These are phyloP conservation scores for Xanthorhoe designata DNA, from an alignment of 2,888 invertebrate species.

Conservation along the genomic window DNA sequence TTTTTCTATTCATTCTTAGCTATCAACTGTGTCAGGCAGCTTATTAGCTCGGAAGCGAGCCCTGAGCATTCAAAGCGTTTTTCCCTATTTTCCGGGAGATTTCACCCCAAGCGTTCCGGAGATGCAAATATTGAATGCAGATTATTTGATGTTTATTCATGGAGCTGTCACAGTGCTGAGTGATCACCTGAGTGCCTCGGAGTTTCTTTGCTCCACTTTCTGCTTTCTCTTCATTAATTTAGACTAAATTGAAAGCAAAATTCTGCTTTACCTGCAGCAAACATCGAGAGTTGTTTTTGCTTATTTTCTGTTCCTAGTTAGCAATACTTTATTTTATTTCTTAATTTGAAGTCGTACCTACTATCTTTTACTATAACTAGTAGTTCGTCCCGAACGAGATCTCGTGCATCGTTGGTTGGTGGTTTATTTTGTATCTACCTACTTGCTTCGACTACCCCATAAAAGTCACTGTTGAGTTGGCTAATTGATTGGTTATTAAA, in stretches of 20 bases:
- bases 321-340: too few species aligned
- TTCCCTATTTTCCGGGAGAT: slow-evolving; percentile 17
- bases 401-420: too few species aligned
- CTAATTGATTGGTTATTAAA: too few species aligned
- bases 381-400: too few species aligned
- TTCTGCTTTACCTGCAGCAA: too few species aligned
- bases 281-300: too few species aligned
- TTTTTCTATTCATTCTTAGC: neutral
- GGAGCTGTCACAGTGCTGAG: slow-evolving; percentile 20
- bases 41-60: neutral
- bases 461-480: too few species aligned
- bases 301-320: too few species aligned
- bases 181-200: slow-evolving; percentile 16
- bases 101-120: slow-evolving; percentile 10
- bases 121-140: slow-evolving; percentile 38
- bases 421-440: too few species aligned
- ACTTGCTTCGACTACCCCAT: too few species aligned
- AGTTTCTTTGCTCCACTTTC: slow-evolving; percentile 4
- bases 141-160: slow-evolving; percentile 35
- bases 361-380: too few species aligned
- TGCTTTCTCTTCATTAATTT: neutral
- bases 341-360: too few species aligned
- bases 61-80: slow-evolving; percentile 20
- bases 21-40: neutral
- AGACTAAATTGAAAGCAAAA: neutral